Evolutionary conservation across 2,113 vertebrate species (phyloP).

Genomic region (Falcunculus frontatus): DNA sequence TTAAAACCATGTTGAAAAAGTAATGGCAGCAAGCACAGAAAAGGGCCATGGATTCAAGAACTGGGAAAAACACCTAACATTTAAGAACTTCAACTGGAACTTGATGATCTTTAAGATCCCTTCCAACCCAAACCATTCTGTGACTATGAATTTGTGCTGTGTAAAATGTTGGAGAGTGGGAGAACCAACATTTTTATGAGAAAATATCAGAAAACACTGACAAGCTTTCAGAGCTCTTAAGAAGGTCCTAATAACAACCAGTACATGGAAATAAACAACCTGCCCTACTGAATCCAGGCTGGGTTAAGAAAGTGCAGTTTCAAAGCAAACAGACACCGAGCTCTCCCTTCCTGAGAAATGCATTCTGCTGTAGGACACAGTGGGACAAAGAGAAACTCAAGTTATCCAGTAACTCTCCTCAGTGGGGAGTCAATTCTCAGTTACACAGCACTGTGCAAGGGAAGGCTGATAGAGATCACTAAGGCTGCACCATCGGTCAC

Average conservation of each 20-base stretch:
- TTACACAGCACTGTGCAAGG: accelerated
- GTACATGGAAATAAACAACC: neutral
- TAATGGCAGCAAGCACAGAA: neutral
- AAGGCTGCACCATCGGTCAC: neutral
- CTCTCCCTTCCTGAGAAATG: neutral
- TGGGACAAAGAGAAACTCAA: neutral
- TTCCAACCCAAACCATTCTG: neutral
- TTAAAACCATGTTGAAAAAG: neutral
- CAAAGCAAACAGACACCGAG: neutral
- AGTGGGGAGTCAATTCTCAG: neutral
- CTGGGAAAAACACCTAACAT: neutral
- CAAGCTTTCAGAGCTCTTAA: neutral
- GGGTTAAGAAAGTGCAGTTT: neutral
- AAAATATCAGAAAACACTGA: neutral
- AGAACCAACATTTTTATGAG: neutral
- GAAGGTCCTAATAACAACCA: neutral
- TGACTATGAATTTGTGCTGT: neutral
- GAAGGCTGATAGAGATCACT: neutral
- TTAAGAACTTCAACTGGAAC: neutral
- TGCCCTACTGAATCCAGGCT: neutral
- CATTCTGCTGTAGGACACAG: neutral
- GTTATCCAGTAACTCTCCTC: neutral
- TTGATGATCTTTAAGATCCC: neutral
- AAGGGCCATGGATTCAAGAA: neutral
- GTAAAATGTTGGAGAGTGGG: neutral